These are phyloP conservation scores for Meriones unguiculatus DNA, from an alignment of 2,113 vertebrate species.

Conservation along the genomic window DNA sequence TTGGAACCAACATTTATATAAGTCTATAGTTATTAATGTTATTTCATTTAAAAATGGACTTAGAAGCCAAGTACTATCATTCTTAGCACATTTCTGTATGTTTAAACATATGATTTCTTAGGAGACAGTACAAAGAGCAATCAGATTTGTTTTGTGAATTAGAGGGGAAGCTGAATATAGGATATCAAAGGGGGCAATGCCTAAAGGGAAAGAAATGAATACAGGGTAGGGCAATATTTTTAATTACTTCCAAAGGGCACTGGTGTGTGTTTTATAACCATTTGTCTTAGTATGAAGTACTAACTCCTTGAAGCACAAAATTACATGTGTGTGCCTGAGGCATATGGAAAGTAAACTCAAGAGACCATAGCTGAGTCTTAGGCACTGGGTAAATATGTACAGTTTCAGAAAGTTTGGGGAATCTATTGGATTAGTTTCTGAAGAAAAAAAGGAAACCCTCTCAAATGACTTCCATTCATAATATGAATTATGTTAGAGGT, in stretches of 20 bases:
- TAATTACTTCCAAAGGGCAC: conserved; percentile 78
- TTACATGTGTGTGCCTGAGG: conserved; percentile 75
- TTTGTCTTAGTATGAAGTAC: conserved; percentile 73
- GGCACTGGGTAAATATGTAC: conserved; percentile 64
- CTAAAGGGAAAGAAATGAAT: conserved; percentile 56
- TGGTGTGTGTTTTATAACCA: conserved; percentile 73
- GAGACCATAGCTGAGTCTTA: conserved; percentile 48
- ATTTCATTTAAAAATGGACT: conserved; percentile 39
- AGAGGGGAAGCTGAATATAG: neutral
- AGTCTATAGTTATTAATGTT: conserved; percentile 13
- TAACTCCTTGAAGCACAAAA: conserved; percentile 77
- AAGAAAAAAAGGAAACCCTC: neutral
- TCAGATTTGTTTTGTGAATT: conserved; percentile 36
- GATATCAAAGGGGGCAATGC: neutral
- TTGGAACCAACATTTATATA: neutral
- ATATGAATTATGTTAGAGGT: conserved; percentile 51
- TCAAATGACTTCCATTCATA: neutral
- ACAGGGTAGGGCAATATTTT: conserved; percentile 64
- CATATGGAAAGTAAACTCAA: conserved; percentile 54
- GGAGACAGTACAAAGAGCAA: conserved; percentile 21
- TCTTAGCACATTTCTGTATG: conserved; percentile 28
- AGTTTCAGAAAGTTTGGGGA: conserved; percentile 39
- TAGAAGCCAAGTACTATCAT: neutral
- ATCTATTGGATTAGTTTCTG: conserved; percentile 39
- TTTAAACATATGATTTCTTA: conserved; percentile 43